Evolutionary conservation across 2,797 vertebrate species (phyloP).

Genomic region (Gymnopithys bicolor): DNA sequence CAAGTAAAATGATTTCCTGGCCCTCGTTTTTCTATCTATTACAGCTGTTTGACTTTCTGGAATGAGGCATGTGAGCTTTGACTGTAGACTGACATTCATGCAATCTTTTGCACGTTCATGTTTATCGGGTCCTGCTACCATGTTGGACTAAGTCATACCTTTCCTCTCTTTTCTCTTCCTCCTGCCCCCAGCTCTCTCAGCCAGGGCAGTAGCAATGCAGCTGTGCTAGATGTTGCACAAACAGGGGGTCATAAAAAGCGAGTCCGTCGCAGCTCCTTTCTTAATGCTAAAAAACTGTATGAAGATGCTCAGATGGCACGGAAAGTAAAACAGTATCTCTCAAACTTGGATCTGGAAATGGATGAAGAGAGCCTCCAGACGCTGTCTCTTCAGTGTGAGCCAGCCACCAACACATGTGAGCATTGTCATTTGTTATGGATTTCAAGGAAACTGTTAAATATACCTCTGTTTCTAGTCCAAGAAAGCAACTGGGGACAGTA

Average conservation of each 20-base stretch:
- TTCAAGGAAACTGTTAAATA: neutral
- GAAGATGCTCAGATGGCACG: constrained; percentile 99
- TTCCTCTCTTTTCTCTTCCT: neutral
- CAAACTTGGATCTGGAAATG: constrained; percentile 92
- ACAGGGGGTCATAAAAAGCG: constrained; percentile 96
- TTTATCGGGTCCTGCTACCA: neutral
- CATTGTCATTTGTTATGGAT: neutral
- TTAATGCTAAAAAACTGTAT: constrained; percentile 98
- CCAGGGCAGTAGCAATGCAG: constrained; percentile 93
- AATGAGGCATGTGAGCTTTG: constrained; percentile 84
- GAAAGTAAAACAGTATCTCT: constrained; percentile 96
- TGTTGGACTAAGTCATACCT: constrained; percentile 48
- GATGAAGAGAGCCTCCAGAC: constrained; percentile 97
- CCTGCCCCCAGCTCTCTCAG: constrained; percentile 88
- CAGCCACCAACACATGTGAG: constrained; percentile 95
- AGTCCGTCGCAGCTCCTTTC: constrained; percentile 96
- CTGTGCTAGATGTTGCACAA: constrained; percentile 93
- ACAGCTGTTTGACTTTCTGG: constrained; percentile 78
- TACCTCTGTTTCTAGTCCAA: neutral
- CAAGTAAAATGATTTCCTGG: constrained; percentile 23
- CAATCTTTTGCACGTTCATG: constrained; percentile 71
- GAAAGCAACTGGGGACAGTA: neutral
- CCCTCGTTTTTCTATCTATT: constrained; percentile 63
- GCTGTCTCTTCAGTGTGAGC: constrained; percentile 93
- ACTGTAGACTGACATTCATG: constrained; percentile 71